Base-by-base conservation (phyloP, 1,140 invertebrate species). In the Drosophila funebris region DNA sequence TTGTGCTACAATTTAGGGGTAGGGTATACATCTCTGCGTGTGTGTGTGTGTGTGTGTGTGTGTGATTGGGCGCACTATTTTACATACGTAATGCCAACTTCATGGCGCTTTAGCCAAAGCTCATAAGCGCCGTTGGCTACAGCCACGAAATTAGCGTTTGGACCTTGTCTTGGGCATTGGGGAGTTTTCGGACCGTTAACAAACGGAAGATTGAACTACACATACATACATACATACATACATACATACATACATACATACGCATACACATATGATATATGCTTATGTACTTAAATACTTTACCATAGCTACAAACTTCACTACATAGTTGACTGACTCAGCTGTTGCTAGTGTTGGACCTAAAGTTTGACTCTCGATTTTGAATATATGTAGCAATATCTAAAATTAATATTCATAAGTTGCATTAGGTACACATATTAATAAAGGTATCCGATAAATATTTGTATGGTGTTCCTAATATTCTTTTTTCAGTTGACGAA, bases 41-140 rank as follows among this genome's bases (percentile, higher is more conserved):
- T 27, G 14, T 27, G 16, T 48, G 33, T 52, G 53, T 58, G 52
- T 56, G 44, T 43, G 54, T 64, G 53, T 52, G 20, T 58, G 61
- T 70, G 52, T 60, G 81, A 44, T 22, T 60, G 71, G 33, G 39
- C 41, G 43, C 83, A 87, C 82, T 87, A 87, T 87, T 87, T 87
- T 87, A 88, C 82, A 87, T 87, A 87, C 83, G 78, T 87, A 87
- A 87, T 87, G 82, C 78, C 58, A 77, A 78, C 78, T 87, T 81
- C 81, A 85, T 85, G 82, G 81, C 52, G 70, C 63, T 73, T 73
- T 74, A 48, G 72, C 48, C 39, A 84, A 84, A 81, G 77, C 80
- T 84, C 81, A 84, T 87, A 85, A 85, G 78, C 78, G 82, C 82
- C 82, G 74, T 63, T 37, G 75, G 82, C 82, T 73, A 77, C 78